Conservation (phyloP, 2,888 invertebrate species). For the Drosophila ezoana region DNA sequence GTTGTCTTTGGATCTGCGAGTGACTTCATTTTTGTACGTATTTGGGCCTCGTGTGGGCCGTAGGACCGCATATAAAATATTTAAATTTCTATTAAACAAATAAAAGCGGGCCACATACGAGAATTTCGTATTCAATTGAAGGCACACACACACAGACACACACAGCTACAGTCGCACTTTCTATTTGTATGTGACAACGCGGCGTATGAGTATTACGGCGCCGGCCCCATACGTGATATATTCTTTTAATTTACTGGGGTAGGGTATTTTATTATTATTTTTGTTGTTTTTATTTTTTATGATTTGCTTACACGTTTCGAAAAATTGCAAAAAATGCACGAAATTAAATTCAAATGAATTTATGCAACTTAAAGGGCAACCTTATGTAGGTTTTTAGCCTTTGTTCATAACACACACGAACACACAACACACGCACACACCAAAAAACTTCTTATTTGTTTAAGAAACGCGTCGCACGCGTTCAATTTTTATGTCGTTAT, state of each 20-base stretch:
- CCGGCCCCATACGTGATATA: constrained; percentile 37
- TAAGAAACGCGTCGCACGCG: constrained; percentile 39
- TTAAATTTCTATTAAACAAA: constrained; percentile 73
- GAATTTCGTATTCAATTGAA: constrained; percentile 51
- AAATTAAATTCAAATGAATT: constrained; percentile 29
- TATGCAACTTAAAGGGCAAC: constrained; percentile 38
- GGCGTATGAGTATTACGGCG: constrained; percentile 55
- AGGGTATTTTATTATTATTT: constrained; percentile 6
- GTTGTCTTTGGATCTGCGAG: constrained; percentile 12
- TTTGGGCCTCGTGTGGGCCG: constrained; percentile 45
- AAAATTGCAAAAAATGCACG: constrained; percentile 24
- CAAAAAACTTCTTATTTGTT: constrained; percentile 36
- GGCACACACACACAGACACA: constrained; percentile 26
- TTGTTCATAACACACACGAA: constrained; percentile 42
- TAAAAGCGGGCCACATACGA: constrained; percentile 66
- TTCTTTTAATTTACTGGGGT: constrained; percentile 9
- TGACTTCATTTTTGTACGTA: constrained; percentile 58
- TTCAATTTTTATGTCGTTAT: constrained; percentile 72
- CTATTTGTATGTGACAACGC: constrained; percentile 53
- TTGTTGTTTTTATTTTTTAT: constrained; percentile 14
- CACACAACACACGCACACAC: constrained; percentile 27
- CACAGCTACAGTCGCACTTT: constrained; percentile 54
- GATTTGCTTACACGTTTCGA: constrained; percentile 47
- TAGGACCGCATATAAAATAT: constrained; percentile 46
- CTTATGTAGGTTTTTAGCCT: constrained; percentile 39